phyloP scores from a whole-genome alignment of 2,113 vertebrate species.

The Rutilus rutilus region DNA sequence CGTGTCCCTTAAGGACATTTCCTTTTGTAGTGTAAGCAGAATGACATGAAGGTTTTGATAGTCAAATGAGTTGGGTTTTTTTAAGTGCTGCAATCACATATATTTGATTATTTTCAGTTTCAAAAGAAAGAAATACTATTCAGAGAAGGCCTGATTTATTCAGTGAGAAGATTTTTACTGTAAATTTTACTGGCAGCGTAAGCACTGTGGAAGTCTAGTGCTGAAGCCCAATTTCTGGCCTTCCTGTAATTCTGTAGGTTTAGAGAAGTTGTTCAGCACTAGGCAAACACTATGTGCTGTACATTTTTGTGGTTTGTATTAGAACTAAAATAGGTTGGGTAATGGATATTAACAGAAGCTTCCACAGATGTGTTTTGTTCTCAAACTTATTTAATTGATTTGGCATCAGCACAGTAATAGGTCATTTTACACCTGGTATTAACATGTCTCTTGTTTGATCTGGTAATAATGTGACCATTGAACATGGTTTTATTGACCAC shows the following conservation, averaged over 20 bases:
- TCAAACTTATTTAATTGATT: not conserved
- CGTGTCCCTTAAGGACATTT: not conserved
- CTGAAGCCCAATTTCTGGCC: not conserved
- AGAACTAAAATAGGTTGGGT: not conserved
- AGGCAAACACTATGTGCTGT: not conserved
- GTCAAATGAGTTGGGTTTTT: constrained; percentile 23
- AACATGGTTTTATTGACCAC: not conserved
- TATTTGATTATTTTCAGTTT: not conserved
- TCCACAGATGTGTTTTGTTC: not conserved
- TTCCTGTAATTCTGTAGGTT: constrained; percentile 25
- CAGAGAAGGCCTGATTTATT: constrained; percentile 1
- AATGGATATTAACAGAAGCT: not conserved
- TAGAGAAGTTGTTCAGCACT: constrained; percentile 10
- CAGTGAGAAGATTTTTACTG: not conserved
- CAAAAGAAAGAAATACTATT: not conserved
- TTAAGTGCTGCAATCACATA: not conserved
- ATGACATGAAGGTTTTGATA: not conserved
- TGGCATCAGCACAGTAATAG: not conserved
- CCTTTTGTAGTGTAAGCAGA: too few relatives aligned
- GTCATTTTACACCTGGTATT: not conserved
- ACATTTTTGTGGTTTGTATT: not conserved
- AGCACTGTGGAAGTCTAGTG: not conserved
- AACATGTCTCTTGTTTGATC: too few relatives aligned
- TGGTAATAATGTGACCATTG: not conserved
- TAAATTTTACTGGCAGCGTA: not conserved